Evolutionary conservation across 2,113 vertebrate species (phyloP), one percentile per base, ranked within the genome.

Genomic region (Neopipo cinnamomea): DNA sequence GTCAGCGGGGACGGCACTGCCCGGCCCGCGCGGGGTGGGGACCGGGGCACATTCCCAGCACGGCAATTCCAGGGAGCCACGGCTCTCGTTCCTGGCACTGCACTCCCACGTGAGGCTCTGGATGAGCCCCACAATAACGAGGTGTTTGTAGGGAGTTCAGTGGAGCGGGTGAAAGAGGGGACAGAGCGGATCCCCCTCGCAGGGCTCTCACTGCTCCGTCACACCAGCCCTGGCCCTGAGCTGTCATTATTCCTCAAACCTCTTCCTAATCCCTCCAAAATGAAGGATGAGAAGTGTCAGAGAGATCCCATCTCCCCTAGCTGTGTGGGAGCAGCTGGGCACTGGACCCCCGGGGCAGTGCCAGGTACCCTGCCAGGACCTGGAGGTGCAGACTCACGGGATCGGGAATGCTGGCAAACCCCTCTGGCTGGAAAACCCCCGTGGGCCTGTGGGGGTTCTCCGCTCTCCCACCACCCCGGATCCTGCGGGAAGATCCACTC

Each of bases 21-120:
- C 50, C 1, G 7, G 53, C 62, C 2, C 0, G 41, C 1, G 4
- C 1, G 0, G 20, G 41, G 11, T 11, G 0, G 39, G n/a, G 7
- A 25, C 31, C 46, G 0, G 6, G 11, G 8, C 4, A 37, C n/a
- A 15, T 58, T 58, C 56, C 56, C 31, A n/a, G 31, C 33, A n/a
- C 5, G 14, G 58, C n/a, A 14, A 58, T n/a, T 33, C 8, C 35
- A 6, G 35, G 63, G 27, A 37, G 9, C 11, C 11, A 0, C 0
- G 16, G 19, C n/a, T 39, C 4, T 11, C 24, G 8, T 62, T 62
- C 59, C 59, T 25, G 17, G 37, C 37, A 62, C 4, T 3, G 56
- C 56, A 17, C 21, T 67, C 23, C 31, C 16, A 11, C 9, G 56
- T 9, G 30, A 35, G 56, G 27, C 42, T 12, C 81, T 22, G 77